Conservation (phyloP, 2,888 invertebrate species). For the Troides oblongomaculatus region DNA sequence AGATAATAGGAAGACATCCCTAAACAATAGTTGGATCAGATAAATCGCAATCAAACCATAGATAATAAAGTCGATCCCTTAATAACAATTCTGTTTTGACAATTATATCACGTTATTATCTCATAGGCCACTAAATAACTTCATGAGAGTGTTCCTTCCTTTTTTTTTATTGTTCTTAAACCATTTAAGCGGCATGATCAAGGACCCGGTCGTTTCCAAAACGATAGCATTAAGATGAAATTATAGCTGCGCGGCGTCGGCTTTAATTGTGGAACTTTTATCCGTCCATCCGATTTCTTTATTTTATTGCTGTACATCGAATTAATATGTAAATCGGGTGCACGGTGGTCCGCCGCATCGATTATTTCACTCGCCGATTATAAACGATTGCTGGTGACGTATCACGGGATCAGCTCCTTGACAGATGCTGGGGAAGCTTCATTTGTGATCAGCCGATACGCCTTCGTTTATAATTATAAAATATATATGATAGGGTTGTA, state of each 20-base stretch:
- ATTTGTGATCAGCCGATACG: background rate
- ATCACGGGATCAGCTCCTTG: slow-evolving; percentile 24
- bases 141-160: slow-evolving; percentile 37
- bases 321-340: slow-evolving; percentile 76
- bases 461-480: no score
- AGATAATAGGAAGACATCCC: no score
- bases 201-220: slow-evolving; percentile 45
- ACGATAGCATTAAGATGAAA: slow-evolving; percentile 65
- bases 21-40: no score
- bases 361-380: slow-evolving; percentile 43
- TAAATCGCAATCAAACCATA: background rate
- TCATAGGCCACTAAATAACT: slow-evolving; percentile 36
- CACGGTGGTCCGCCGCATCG: slow-evolving; percentile 63
- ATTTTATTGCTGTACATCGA: slow-evolving; percentile 75
- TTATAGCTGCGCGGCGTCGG: slow-evolving; percentile 63
- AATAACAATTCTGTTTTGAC: slow-evolving; percentile 38
- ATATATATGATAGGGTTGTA: no score
- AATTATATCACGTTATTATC: slow-evolving; percentile 36
- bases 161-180: slow-evolving; percentile 26
- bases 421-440: slow-evolving; percentile 23
- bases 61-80: slow-evolving; percentile 1
- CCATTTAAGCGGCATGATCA: slow-evolving; percentile 52
- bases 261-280: slow-evolving; percentile 67
- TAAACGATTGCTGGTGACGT: slow-evolving; percentile 35
- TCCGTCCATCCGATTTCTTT: slow-evolving; percentile 71